Conservation (phyloP, 2,113 vertebrate species). For the Neodon shergylaensis region DNA sequence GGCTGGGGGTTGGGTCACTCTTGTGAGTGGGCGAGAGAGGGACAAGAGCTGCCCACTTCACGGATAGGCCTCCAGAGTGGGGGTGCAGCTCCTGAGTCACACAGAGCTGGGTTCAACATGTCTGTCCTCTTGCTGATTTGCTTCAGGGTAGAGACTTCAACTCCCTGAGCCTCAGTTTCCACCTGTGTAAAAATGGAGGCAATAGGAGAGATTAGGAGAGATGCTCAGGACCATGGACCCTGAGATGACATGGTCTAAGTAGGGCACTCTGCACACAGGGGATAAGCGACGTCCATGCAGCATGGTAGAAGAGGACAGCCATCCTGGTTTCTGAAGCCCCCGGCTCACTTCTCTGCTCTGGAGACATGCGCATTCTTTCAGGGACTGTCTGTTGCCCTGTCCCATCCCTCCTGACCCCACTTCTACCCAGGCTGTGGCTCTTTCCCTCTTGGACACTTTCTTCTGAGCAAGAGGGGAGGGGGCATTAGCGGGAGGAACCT, state of each 20-base stretch:
- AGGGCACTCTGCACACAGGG: not conserved
- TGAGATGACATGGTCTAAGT: not conserved
- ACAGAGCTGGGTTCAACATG: not conserved
- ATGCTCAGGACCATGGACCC: not conserved
- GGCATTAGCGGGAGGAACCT: not conserved
- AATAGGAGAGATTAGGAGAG: not conserved
- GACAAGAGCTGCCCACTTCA: not conserved
- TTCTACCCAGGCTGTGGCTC: not conserved
- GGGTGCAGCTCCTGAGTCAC: not conserved
- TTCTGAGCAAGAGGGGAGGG: not conserved
- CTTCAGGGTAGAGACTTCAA: not conserved
- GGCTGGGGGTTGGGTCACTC: not conserved
- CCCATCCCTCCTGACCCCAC: not conserved
- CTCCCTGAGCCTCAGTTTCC: conserved; percentile 40
- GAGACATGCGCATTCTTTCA: not conserved
- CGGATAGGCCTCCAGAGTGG: not conserved
- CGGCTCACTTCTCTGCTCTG: not conserved
- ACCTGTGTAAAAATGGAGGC: conserved; percentile 45
- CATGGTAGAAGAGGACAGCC: not conserved
- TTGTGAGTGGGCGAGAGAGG: not conserved
- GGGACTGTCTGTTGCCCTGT: not conserved
- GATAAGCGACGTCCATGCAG: not conserved
- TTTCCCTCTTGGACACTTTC: not conserved
- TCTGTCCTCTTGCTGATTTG: not conserved
- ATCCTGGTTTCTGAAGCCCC: not conserved